Base-by-base conservation (phyloP, 92 coral and sea anemone genomes). In the Phenganax subtilis region DNA sequence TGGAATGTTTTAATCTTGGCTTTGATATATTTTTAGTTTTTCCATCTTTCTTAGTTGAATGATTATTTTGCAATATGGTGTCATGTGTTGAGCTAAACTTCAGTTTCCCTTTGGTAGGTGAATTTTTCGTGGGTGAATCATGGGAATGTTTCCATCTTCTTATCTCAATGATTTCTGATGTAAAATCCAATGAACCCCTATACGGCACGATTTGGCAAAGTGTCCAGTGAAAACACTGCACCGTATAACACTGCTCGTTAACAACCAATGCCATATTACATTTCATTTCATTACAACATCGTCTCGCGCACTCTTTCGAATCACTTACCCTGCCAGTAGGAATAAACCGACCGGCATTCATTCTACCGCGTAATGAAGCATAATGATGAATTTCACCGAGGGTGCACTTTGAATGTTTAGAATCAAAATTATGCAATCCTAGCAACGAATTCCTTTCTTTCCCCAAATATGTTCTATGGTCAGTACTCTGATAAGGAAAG, bases 201-300 rank as follows among this genome's bases (percentile, higher is more conserved):
- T 89, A 93, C 0, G 84, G 85, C 64, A 94, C 91, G 61, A 83
- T 75, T 54, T 87, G 86, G 66, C 98, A 94, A 72, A 91, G 81
- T 9, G 75, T 85, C 68, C 81, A 84, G 73, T 87, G 92, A 87
- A 81, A 90, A 62, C 98, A 94, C 25, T 88, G 83, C 15, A 94
- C 98, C 6, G 93, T 90, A 62, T 90, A 94, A 70, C 98, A 94
- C 57, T 88, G 87, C 0, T 71, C 84, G 62, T 81, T 87, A 14
- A 91, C 96, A 88, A 94, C 85, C 47, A 94, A 90, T 0, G 92
- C 93, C 54, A 94, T 68, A 80, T 94, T 89, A 64, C 98, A 94
- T 31, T 85, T 86, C 3, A 76, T 82, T 64, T 87, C 89, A 12
- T 85, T 91, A 58, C 98, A 94, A 55, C 98, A 94, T 82, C 87